phyloP scores from a whole-genome alignment of 1,140 invertebrate genomes.

The Mizuhopecten yessoensis region DNA sequence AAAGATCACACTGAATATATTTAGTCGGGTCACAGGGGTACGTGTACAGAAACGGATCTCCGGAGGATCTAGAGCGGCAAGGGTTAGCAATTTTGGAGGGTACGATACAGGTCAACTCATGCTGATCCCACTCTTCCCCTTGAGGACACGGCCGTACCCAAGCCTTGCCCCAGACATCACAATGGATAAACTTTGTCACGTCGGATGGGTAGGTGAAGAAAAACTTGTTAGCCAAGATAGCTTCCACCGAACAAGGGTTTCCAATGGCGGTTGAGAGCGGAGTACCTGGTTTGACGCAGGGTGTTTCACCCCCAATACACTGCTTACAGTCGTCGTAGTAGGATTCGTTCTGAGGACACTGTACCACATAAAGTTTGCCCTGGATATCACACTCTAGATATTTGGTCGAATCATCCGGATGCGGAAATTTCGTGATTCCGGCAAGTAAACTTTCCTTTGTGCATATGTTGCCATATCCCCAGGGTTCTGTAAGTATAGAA shows the following conservation, averaged over 20 bases:
- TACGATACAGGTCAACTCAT: slow-evolving; percentile 61
- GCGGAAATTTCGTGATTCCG: slow-evolving; percentile 60
- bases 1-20: slow-evolving; percentile 62
- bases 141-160: slow-evolving; percentile 63
- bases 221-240: slow-evolving; percentile 65
- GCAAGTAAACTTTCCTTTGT: slow-evolving; percentile 60
- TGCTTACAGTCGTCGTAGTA: slow-evolving; percentile 65
- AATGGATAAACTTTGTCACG: slow-evolving; percentile 68
- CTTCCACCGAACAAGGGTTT: slow-evolving; percentile 69
- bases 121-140: slow-evolving; percentile 64
- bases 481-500: slow-evolving; percentile 63
- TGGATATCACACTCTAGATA: slow-evolving; percentile 68
- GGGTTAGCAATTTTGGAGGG: slow-evolving; percentile 42
- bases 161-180: slow-evolving; percentile 73
- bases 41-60: slow-evolving; percentile 28
- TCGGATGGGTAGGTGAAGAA: slow-evolving; percentile 66
- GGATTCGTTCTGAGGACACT: slow-evolving; percentile 66
- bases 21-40: slow-evolving; percentile 53
- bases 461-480: slow-evolving; percentile 69
- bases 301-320: slow-evolving; percentile 61
- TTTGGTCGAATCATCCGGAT: slow-evolving; percentile 66
- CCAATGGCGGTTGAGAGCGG: slow-evolving; percentile 27
- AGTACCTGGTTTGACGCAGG: slow-evolving; percentile 21
- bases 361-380: slow-evolving; percentile 66
- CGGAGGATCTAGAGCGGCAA: not conserved